Base-by-base conservation (phyloP, 2,888 invertebrate species). In the Torymus aiolomorphi region DNA sequence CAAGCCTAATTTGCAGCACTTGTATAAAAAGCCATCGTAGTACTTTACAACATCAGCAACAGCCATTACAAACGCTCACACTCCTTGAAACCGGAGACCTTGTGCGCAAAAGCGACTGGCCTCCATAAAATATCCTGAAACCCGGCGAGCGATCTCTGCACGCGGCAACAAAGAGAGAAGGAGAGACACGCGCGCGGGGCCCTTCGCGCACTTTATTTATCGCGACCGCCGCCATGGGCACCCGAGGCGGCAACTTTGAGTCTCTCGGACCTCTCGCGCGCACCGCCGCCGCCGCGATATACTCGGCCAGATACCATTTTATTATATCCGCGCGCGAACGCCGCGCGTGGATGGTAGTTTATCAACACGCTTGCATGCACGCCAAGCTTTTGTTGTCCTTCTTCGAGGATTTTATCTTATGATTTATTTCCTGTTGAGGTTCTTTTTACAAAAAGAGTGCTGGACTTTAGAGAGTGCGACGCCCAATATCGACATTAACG, bases 221-320 rank as follows among this genome's bases (percentile, higher is more conserved):
- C 86, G 85, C 86, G 86, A 84, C 86, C 86, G 85, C 86, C 86
- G 86, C 87, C 85, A 84, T 52, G 80, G 86, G 86, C 87, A 86
- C 86, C 83, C 81, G 82, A 82, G 85, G 86, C 87, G 75, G 76
- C 62, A 42, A 67, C 82, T 82, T 82, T 82, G 82, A 76, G 49
- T 51, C 16, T 24, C 24, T 51, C 72, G 24, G 31, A 31, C 31
- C 31, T 31, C 31, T 31, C 54, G 51, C 56, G 62, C 85, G 85
- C 84, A 83, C 78, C 76, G 79, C 85, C 84, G 84, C 84, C 85
- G 18, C 62, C 49, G 85, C 86, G 88, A 88, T 87, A 85, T 86
- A 84, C 80, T 82, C 84, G 82, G 78, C 80, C 85, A 86, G 88
- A 88, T 88, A 88, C 88, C 86, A 88, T 88, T 88, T 88, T 88